Evolutionary conservation across 2,888 invertebrate genomes (phyloP), one percentile per base, ranked within the genome.

Genomic region (Cantharis rustica): DNA sequence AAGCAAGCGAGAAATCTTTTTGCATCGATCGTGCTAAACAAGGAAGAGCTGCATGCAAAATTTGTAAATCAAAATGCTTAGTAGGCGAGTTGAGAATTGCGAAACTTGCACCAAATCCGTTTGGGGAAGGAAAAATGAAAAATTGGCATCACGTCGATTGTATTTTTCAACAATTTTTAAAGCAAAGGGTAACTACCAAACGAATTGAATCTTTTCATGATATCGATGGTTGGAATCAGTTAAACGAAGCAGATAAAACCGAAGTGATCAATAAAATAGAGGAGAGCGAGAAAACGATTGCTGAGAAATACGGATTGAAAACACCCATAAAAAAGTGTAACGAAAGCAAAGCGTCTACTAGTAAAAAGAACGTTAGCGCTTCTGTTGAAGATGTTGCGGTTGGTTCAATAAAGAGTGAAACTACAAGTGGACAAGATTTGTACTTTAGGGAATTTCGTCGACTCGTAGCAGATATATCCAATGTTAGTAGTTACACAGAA

Each of bases 141-240:
- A 91, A 92, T 81, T 97, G 96, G 95, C 91, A 93, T 86, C 97
- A 97, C 84, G 88, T 95, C 0, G 89, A 91, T 76, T 97, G 97
- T 83, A 88, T 97, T 5, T 94, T 96, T 90, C 94, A 96, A 85
- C 91, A 91, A 15, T 93, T 97, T 80, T 88, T 93, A 63, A 93
- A 93, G 84, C 96, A 97, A 83, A 89, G 96, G 72, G 93, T 94
- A 0, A 91, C 94, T 0, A 97, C 97, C 0, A 95, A 94, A 88
- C 92, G 94, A 76, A 94, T 97, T 77, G 95, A 96, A 81, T 90
- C 93, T 1, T 90, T 89, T 3, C 93, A 93, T 78, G 96, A 97
- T 83, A 90, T 97, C 17, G 94, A 93, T 71, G 95, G 95, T 26
- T 96, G 94, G 93, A 89, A 91, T 13, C 89, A 89, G 26, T 86